Conservation (phyloP, 1,140 invertebrate genomes). For the Pissodes strobi region DNA sequence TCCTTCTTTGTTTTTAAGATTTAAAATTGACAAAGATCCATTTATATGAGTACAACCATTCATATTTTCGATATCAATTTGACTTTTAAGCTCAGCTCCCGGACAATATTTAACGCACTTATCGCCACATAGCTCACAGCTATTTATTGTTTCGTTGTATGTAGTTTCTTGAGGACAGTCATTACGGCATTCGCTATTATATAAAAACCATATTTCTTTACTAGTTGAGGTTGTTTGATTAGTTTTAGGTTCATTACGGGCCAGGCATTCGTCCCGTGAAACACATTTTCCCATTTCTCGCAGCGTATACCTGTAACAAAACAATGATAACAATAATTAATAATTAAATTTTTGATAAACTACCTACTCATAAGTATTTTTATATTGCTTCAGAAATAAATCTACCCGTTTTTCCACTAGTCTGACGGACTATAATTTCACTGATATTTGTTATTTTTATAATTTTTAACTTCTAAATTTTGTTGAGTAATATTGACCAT, state of each 20-base stretch:
- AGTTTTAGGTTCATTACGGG: constrained; percentile 42
- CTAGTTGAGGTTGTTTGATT: constrained; percentile 47
- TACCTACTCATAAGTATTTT: too few relatives aligned
- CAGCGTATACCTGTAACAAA: constrained; percentile 44
- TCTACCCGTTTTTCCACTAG: too few relatives aligned
- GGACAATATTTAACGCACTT: constrained; percentile 69
- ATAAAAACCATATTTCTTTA: constrained; percentile 54
- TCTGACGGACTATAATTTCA: too few relatives aligned
- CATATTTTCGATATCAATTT: constrained; percentile 69
- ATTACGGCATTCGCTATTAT: constrained; percentile 55
- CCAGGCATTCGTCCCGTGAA: constrained; percentile 71
- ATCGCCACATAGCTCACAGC: constrained; percentile 61
- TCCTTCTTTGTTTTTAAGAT: background rate
- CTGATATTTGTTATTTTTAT: too few relatives aligned
- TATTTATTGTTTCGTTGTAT: constrained; percentile 37
- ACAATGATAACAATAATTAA: too few relatives aligned
- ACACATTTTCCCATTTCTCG: constrained; percentile 66
- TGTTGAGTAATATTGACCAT: too few relatives aligned
- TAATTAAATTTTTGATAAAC: too few relatives aligned
- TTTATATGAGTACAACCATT: constrained; percentile 83
- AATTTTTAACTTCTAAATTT: too few relatives aligned
- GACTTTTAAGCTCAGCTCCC: constrained; percentile 49
- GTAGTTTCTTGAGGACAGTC: constrained; percentile 55
- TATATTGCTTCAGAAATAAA: too few relatives aligned
- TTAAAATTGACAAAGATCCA: constrained; percentile 62